Evolutionary conservation across 1,140 invertebrate genomes (phyloP).

Genomic region (Drosophila parabipectinata): DNA sequence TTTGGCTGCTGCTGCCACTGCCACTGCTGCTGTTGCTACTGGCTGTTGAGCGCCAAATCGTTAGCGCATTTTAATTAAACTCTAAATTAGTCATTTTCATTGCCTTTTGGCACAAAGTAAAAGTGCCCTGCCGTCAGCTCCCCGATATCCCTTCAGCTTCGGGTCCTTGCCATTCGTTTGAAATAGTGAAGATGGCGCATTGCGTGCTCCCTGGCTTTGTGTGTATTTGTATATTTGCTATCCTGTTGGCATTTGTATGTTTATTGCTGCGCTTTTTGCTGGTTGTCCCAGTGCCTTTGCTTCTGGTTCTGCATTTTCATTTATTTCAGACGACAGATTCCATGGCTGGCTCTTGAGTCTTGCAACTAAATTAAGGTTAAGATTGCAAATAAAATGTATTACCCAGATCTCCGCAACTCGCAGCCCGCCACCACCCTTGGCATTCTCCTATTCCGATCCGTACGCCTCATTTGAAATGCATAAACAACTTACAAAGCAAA

Average conservation of each 20-base stretch:
- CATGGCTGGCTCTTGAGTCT: constrained; percentile 56
- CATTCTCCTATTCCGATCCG: constrained; percentile 5
- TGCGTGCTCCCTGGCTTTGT: constrained; percentile 43
- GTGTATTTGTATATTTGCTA: constrained; percentile 32
- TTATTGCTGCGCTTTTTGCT: constrained; percentile 77
- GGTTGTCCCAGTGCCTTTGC: constrained; percentile 30
- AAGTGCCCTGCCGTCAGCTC: constrained; percentile 37
- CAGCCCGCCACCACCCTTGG: neutral
- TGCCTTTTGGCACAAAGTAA: constrained; percentile 70
- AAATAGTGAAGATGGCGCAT: constrained; percentile 50
- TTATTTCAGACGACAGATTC: constrained; percentile 76
- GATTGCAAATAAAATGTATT: constrained; percentile 82
- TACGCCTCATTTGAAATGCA: constrained; percentile 76
- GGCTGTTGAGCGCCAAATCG: constrained; percentile 62
- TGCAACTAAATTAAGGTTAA: constrained; percentile 80
- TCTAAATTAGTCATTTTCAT: constrained; percentile 80
- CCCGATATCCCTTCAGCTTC: constrained; percentile 3
- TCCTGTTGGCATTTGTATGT: constrained; percentile 52
- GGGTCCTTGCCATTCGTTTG: constrained; percentile 50
- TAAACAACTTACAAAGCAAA: constrained; percentile 78
- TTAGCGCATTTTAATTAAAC: constrained; percentile 82
- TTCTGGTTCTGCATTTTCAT: constrained; percentile 67
- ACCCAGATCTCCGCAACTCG: constrained; percentile 27
- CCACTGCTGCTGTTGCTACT: constrained; percentile 12
- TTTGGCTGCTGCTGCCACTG: constrained; percentile 6